Evolutionary conservation across 1,140 invertebrate genomes (phyloP).

Genomic region (Calephelis nemesis): DNA sequence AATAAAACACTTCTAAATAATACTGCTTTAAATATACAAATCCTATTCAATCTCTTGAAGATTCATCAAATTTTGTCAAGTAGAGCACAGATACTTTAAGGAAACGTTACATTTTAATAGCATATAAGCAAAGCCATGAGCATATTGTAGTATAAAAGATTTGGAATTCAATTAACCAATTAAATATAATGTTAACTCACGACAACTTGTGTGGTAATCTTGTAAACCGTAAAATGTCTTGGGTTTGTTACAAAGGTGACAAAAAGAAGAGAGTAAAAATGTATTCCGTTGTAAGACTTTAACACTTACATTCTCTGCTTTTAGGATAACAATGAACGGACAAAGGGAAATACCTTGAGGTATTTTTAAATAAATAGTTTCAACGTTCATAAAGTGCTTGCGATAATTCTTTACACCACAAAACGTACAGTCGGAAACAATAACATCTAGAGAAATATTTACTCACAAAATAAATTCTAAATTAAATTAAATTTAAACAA

Average conservation of each 20-base stretch:
- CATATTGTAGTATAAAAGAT: no score
- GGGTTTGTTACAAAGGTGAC: slow-evolving; percentile 12
- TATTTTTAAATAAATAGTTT: slow-evolving; percentile 41
- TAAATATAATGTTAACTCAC: background rate
- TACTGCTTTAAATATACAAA: no score
- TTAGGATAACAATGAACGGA: slow-evolving; percentile 39
- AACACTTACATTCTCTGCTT: slow-evolving; percentile 39
- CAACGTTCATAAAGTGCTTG: slow-evolving; percentile 34
- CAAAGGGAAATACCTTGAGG: slow-evolving; percentile 39
- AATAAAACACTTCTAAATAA: no score
- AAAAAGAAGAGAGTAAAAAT: slow-evolving; percentile 11
- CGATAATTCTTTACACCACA: slow-evolving; percentile 54
- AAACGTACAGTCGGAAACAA: slow-evolving; percentile 21
- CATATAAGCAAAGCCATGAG: no score
- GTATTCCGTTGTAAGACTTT: slow-evolving; percentile 29
- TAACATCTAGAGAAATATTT: background rate
- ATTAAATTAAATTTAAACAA: no score
- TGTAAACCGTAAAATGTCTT: slow-evolving; percentile 12
- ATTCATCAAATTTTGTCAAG: no score
- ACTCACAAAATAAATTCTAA: background rate
- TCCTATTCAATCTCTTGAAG: no score
- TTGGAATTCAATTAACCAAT: slow-evolving; percentile 5
- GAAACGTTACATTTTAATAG: no score
- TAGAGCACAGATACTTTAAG: no score
- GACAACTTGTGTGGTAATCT: slow-evolving; percentile 12